Base-by-base conservation (phyloP, 2,797 vertebrate genomes). In the Lophius americanus region DNA sequence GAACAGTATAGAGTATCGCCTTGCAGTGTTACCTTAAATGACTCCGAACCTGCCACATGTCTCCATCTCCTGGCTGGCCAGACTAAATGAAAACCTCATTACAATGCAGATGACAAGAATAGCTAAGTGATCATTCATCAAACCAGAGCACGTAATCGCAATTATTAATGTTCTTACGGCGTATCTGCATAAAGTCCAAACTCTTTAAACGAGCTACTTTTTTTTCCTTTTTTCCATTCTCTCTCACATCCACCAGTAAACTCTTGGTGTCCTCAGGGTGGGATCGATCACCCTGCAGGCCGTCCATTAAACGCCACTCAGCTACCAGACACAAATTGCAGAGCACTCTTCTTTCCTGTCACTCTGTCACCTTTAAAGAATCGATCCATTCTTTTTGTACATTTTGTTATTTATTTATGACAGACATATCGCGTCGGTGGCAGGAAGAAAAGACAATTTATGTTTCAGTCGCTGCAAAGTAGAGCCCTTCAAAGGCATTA, bases 231-330 rank as follows among this genome's bases (percentile, higher is more conserved):
- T 2, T 41, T 6, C 52, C 33, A 44, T 7, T 14, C 6, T 13
- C 47, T 54, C 6, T 7, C 10, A 36, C 13, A 48, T 9, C 64
- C 3, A 12, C 36, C 47, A 23, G 23, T 23, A 23, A 23, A 23
- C 14, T 4, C 33, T 3, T 37, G 7, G 50, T 43, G 56, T 33
- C 52, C 53, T 48, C 53, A 2, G 14, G 37, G 59, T 61, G 9
- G 7, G 38, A 54, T 57, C 4, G 7, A 62, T 68, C 37, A 8
- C n/a, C 60, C 52, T 14, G 35, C 62, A 73, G 36, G 51, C 39
- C 32, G 44, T 52, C 52, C 49, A 64, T 67, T 70, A 70, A 64
- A 43, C 23, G 41, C 44, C 9, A 64, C 72, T 69, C 61, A 49
- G 69, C 39, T 23, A 49, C 2, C 9, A 7, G 47, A 5, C 47